Evolutionary conservation across 2,113 vertebrate genomes (phyloP), one percentile per base, ranked within the genome.

Genomic region (Coptodon rendalli): DNA sequence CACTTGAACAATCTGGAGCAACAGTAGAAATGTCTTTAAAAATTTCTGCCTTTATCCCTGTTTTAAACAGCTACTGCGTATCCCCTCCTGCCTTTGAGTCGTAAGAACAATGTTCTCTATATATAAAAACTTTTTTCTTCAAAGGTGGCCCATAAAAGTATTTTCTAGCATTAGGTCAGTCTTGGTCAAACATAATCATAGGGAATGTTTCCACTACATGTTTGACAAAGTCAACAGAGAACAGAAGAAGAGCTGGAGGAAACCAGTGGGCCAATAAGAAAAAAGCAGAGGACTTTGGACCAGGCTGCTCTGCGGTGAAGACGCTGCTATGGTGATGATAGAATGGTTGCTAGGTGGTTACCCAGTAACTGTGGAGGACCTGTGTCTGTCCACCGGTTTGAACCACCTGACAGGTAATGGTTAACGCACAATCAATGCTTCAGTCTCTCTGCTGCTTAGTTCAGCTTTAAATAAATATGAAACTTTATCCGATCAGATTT

Each of bases 371-470:
- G 45, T 16, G 34, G 73, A 93, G 92, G 48, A 87, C 43, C 22
- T 13, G 80, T 81, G 57, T 88, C 66, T 38, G 43, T 61, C 53
- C 82, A 57, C 89, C 48, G 48, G 80, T 57, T 53, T 34, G 66
- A 50, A 48, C 59, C 19, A 19, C 54, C 34, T 71, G 76, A 59
- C 85, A 82, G 90, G 84, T 93, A 95, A 95, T 95, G 89, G 87
- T 95, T 95, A 94, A 95, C 93, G 6, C 59, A 83, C 29, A 86
- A 80, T 93, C 92, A 85, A 86, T 86, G 7, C 45, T 9, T 48
- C 29, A 6, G 31, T 79, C 2, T 57, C 19, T 78, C 43, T 73
- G 57, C 53, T 17, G 85, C 5, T 89, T 86, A 22, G 3, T 9
- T 40, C 48, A 68, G 19, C 61, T 29, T 5, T 31, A 76, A 43